Evolutionary conservation across 2,113 vertebrate species (phyloP).

Genomic region (Ceyx margarethae): DNA sequence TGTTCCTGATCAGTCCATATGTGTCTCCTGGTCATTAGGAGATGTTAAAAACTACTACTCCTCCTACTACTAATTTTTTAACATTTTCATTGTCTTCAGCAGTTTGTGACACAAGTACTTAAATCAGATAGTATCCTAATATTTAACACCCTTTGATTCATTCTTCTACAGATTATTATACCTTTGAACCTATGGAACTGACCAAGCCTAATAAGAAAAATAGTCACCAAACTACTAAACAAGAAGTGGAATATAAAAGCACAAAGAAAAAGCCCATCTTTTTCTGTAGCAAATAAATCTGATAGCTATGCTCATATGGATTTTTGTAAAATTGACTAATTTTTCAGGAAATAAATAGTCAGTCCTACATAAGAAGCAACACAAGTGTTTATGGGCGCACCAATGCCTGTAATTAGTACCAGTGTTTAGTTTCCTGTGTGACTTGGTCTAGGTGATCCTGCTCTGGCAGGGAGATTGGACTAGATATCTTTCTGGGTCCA

Average conservation of each 20-base stretch:
- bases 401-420: not conserved
- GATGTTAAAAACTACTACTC: too few species aligned
- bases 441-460: too few species aligned
- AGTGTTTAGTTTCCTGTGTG: too few species aligned
- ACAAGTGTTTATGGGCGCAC: not conserved
- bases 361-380: not conserved
- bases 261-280: not conserved
- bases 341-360: not conserved
- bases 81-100: not conserved
- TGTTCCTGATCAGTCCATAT: not conserved
- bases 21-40: not conserved
- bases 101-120: not conserved
- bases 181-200: not conserved
- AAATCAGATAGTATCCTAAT: not conserved
- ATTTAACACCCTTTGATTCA: not conserved
- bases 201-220: not conserved
- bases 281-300: not conserved
- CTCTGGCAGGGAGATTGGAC: too few species aligned
- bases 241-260: not conserved
- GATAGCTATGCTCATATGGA: rapidly evolving
- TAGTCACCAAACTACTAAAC: not conserved
- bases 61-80: too few species aligned
- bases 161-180: not conserved
- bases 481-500: too few species aligned
- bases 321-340: not conserved